A percentile compares a stretch with the other conserved stretches of the same genome.
phyloP scores from a whole-genome alignment of 2,797 vertebrate genomes.

The Diceros bicornis region DNA sequence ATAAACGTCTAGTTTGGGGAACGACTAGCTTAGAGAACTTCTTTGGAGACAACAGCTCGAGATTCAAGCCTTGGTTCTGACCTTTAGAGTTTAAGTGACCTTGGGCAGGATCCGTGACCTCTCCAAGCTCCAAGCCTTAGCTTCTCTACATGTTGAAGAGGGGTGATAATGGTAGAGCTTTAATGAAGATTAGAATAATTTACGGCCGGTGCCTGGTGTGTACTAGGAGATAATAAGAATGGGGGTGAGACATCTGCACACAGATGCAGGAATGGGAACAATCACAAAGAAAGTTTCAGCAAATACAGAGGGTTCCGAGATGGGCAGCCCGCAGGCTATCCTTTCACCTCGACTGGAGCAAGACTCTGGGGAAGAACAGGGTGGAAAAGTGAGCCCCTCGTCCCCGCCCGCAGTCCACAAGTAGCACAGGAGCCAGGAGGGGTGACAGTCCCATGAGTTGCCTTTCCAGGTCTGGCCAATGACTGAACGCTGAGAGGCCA shows the following conservation, averaged over 20 bases:
- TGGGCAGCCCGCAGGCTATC: background rate
- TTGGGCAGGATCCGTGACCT: background rate
- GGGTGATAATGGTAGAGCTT: background rate
- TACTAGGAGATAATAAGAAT: background rate
- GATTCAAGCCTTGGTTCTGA: slow-evolving; percentile 57
- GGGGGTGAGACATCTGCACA: background rate
- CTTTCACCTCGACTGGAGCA: background rate
- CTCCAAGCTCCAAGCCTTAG: background rate
- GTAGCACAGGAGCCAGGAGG: no score
- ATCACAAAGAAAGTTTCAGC: background rate
- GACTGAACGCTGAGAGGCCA: background rate
- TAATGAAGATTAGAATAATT: background rate
- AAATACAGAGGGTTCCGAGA: background rate
- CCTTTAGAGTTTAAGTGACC: background rate
- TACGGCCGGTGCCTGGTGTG: background rate
- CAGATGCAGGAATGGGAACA: accelerated
- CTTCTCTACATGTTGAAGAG: background rate
- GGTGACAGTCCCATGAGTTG: background rate
- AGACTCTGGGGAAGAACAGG: background rate
- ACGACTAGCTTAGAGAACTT: background rate
- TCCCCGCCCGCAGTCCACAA: accelerated
- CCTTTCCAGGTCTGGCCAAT: background rate
- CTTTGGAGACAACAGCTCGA: background rate
- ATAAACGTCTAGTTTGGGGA: background rate
- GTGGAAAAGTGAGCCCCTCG: background rate